Base-by-base conservation (phyloP, 2,888 invertebrate genomes). In the Ectropis crepuscularia region DNA sequence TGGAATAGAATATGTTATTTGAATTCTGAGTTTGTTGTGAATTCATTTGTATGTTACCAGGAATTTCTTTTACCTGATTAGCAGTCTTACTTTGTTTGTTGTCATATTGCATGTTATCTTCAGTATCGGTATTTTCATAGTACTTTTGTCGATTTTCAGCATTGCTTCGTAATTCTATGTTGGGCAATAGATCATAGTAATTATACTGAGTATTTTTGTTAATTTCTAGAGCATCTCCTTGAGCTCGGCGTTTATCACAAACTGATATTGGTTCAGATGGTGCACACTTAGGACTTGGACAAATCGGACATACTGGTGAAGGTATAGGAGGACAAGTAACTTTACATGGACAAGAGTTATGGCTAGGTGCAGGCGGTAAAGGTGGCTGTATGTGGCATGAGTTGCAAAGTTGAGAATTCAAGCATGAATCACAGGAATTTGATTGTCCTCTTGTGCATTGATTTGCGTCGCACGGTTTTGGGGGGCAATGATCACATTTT, bases 131-230 rank as follows among this genome's bases (percentile, higher is more conserved):
- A 7, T 54, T 59, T 28, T 66, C 61, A 37, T 71, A 64, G 51
- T 60, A 7, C 45, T 70, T 63, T 62, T 70, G 70, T 39, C 54
- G 55, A 47, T 73, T 71, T 53, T 68, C 66, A 36, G 82, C 78
- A 6, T 80, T 81, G 67, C 80, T 84, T 41, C 81, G 79, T 16
- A 82, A 62, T 45, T 74, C 73, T 64, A 83, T 65, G 60, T 84
- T 80, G 42, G 84, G 82, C 10, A 80, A 67, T 57, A 83, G 66
- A 61, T 87, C 84, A 60, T 84, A 82, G 63, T 83, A 81, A 28
- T 81, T 78, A 41, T 74, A 72, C 45, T 71, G 72, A 46, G 65
- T 69, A n/a, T 70, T 65, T 64, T 76, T 76, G 65, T 66, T 77
- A 53, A 60, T 2, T 16, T 61, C 51, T 6, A 28, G 67, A 42